Percentiles rank a stretch among this genome's conserved stretches.
phyloP scores from a whole-genome alignment of 1,140 invertebrate species.

The Drosophila tropicalis region DNA sequence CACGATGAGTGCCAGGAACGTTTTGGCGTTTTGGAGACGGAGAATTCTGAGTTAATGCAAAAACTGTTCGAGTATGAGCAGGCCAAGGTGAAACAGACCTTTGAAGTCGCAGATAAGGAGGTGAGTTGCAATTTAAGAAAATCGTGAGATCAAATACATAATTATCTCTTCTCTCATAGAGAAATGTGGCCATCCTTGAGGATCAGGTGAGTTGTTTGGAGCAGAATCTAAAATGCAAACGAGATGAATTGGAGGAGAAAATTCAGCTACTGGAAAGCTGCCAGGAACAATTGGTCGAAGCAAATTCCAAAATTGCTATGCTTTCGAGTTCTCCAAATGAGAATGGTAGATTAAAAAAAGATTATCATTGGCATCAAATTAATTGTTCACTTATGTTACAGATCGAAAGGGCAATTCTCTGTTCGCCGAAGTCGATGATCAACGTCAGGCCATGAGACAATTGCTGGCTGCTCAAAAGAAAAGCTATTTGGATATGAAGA shows the following conservation, averaged over 20 bases:
- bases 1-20: slow-evolving; percentile 53
- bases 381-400: slow-evolving; percentile 8
- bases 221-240: slow-evolving; percentile 71
- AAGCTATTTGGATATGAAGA: slow-evolving; percentile 83
- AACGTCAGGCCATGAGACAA: slow-evolving; percentile 81
- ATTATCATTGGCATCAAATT: too few species aligned
- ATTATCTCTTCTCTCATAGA: slow-evolving; percentile 28
- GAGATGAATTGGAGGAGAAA: slow-evolving; percentile 76
- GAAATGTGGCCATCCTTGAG: slow-evolving; percentile 68
- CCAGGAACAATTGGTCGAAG: slow-evolving; percentile 74
- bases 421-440: slow-evolving; percentile 85
- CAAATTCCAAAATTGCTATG: slow-evolving; percentile 71
- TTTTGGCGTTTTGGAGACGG: slow-evolving; percentile 47
- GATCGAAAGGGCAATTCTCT: slow-evolving; percentile 84
- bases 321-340: slow-evolving; percentile 58
- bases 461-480: slow-evolving; percentile 82
- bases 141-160: not conserved
- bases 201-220: slow-evolving; percentile 74
- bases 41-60: slow-evolving; percentile 70
- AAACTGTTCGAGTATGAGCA: slow-evolving; percentile 71
- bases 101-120: slow-evolving; percentile 70
- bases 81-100: slow-evolving; percentile 48
- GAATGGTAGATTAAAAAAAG: slow-evolving; percentile 44
- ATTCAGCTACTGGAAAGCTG: slow-evolving; percentile 67
- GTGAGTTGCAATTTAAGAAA: slow-evolving; percentile 24